Base-by-base conservation (phyloP, 2,113 vertebrate genomes). In the Neodontobutis hainanensis region DNA sequence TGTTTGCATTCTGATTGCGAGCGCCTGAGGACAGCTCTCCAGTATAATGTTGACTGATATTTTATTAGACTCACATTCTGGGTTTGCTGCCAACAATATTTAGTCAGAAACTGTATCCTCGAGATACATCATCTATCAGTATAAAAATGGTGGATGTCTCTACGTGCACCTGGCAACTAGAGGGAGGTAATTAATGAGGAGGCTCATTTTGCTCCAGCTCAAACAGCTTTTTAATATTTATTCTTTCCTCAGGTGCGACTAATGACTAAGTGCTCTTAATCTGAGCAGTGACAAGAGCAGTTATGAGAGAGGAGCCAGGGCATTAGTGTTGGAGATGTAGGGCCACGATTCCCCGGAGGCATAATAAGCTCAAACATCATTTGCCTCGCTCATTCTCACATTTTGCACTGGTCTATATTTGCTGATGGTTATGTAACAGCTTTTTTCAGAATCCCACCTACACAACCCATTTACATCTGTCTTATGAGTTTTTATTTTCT, bases 251-350 rank as follows among this genome's bases (percentile, higher is more conserved):
- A 47, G 64, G 58, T 73, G 48, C 45, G 10, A 49, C 27, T 63
- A 64, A 63, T 77, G 75, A 71, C 60, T 52, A 66, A 85, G 50
- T 72, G 42, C 7, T 38, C 32, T 51, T 62, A 62, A 81, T 81
- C 51, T 73, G 47, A 65, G 38, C 16, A 11, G 56, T 65, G 85
- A 78, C 68, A 69, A 45, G 35, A 44, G 59, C 3, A 9, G 44
- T 60, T 75, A 70, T 8, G 44, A 68, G 50, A 5, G 47, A 11
- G 19, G 5, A 50, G 61, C 3, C 0, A 36, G 14, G 48, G 63
- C 62, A 73, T 58, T 56, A 63, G 56, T 34, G 49, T 43, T 32
- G 40, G 63, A 70, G 58, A 71, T 66, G 16, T n/a, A 61, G 70
- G 40, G 27, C 35, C 19, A 48, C 34, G 70, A 60, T 49, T 59